Percentiles rank a stretch among this genome's conserved stretches.
phyloP scores from a whole-genome alignment of 1,140 invertebrate species.

The Zaprionus nigranus region DNA sequence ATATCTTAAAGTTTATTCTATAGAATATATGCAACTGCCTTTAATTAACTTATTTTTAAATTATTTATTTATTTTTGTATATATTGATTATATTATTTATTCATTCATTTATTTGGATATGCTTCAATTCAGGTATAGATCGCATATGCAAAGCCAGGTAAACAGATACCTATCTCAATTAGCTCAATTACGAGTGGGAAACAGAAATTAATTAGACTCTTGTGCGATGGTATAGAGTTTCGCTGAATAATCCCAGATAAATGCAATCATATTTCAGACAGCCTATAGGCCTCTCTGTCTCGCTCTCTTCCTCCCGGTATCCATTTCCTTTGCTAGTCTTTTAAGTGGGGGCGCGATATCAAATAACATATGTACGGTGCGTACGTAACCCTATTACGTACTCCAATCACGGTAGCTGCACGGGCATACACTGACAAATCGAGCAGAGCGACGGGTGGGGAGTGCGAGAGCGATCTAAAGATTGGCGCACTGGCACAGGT shows the following conservation, averaged over 20 bases:
- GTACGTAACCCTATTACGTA: slow-evolving; percentile 27
- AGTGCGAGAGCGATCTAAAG: neutral
- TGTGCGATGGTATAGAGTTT: neutral
- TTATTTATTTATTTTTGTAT: too few relatives aligned
- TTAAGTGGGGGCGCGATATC: slow-evolving; percentile 17
- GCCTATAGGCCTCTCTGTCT: too few relatives aligned
- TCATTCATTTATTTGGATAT: too few relatives aligned
- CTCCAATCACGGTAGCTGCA: neutral
- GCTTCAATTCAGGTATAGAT: too few relatives aligned
- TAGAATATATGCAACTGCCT: neutral
- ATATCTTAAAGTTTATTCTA: neutral
- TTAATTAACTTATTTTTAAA: too few relatives aligned
- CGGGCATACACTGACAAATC: neutral
- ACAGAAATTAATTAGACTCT: neutral
- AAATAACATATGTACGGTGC: slow-evolving; percentile 13
- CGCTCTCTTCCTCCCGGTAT: neutral
- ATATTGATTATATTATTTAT: too few relatives aligned
- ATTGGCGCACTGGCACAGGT: slow-evolving; percentile 56
- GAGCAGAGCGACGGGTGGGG: neutral
- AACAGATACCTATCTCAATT: neutral
- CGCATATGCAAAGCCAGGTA: neutral
- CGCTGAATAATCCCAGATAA: neutral
- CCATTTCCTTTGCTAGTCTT: neutral
- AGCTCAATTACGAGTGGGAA: neutral
- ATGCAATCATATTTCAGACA: neutral